Evolutionary conservation across 2,888 invertebrate genomes (phyloP).

Genomic region (Pyrgus malvae): DNA sequence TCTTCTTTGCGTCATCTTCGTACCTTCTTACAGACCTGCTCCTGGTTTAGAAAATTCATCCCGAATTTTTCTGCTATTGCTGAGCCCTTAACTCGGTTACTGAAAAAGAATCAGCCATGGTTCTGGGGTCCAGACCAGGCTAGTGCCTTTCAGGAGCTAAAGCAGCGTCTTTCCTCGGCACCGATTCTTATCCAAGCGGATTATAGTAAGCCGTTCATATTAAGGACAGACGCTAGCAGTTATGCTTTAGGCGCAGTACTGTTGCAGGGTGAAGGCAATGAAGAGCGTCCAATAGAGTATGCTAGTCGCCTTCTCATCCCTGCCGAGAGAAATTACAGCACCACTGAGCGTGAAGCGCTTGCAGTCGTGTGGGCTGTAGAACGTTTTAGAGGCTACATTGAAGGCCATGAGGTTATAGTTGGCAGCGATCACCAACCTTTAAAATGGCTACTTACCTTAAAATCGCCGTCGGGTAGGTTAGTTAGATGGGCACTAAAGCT

Average conservation of each 20-base stretch:
- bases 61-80: slow-evolving; percentile 30
- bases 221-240: not conserved
- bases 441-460: too few species aligned
- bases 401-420: slow-evolving; percentile 41
- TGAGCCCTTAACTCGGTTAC: slow-evolving; percentile 39
- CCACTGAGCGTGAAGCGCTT: slow-evolving; percentile 49
- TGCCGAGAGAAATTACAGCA: slow-evolving; percentile 46
- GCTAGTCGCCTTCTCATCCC: slow-evolving; percentile 35
- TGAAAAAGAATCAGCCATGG: slow-evolving; percentile 35
- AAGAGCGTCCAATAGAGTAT: slow-evolving; percentile 36
- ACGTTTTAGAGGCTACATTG: slow-evolving; percentile 54
- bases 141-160: not conserved
- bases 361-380: slow-evolving; percentile 46
- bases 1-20: not conserved
- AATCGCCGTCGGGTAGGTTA: slow-evolving; percentile 48
- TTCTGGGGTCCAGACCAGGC: not conserved
- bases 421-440: too few species aligned
- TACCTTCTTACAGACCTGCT: slow-evolving; percentile 21
- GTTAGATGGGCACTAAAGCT: slow-evolving; percentile 57
- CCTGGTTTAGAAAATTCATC: slow-evolving; percentile 8
- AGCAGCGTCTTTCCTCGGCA: not conserved
- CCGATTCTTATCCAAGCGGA: not conserved
- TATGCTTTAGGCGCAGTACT: slow-evolving; percentile 20
- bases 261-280: slow-evolving; percentile 33
- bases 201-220: not conserved